Base-by-base conservation (phyloP, 2,888 invertebrate genomes). In the Scaptomyza reducta region DNA sequence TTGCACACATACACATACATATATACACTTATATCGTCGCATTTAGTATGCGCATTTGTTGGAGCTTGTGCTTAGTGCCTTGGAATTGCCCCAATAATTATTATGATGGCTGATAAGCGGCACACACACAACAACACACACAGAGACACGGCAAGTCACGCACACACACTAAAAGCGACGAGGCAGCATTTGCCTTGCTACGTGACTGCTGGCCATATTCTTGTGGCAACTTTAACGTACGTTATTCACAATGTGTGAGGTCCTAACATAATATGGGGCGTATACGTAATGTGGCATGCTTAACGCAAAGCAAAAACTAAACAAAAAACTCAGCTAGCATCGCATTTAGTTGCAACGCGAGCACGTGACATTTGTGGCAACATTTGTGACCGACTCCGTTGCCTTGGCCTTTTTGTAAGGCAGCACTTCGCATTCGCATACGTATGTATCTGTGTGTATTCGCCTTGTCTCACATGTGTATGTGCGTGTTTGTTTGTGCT, bases 21-120 rank as follows among this genome's bases (percentile, higher is more conserved):
- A 31, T 9, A 31, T 2, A 29, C 40, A 11, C 40, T 11, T 22
- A 27, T 41, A 42, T 49, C 46, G 46, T 49, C 7, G 41, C 13
- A 14, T 38, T 31, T 45, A 27, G 27, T 27, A 27, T 27, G 7
- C 7, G 47, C 61, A 59, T 70, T 61, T 41, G 63, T 25, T 40
- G 59, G 59, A 57, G 56, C 59, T 59, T 58, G 71, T 61, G 71
- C 60, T 77, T 70, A 74, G 70, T 80, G 71, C 64, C 74, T 66
- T 75, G 63, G 85, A 83, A 87, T 84, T 79, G 79, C 85, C 77
- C 79, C 79, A 87, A 87, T 85, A 83, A 83, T 83, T 83, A 83
- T 87, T 84, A 83, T 87, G 87, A 82, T 82, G 87, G 79, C 66
- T 87, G 87, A 84, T 84, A 82, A 84, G 85, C 79, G 69, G 55